Conservation (phyloP, 2,113 vertebrate species). For the Channa argus region DNA sequence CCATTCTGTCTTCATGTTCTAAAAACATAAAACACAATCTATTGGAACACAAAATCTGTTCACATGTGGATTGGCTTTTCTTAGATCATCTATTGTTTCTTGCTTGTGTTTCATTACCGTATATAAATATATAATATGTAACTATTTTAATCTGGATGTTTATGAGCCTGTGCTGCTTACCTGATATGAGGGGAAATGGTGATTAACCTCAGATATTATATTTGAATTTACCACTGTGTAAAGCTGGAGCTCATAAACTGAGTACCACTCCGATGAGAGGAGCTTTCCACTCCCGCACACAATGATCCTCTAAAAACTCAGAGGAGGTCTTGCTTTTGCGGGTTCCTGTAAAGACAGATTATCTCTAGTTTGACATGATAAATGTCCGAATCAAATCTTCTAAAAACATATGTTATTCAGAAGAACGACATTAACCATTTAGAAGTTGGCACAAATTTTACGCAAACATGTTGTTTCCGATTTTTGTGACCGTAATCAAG, state of each 20-base stretch:
- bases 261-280: conserved; percentile 67
- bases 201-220: conserved; percentile 38
- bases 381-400: conserved; percentile 14
- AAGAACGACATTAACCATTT: not conserved
- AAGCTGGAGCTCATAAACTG: conserved; percentile 61
- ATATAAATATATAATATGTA: too few species aligned
- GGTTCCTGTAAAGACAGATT: conserved; percentile 41
- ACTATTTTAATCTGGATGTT: not conserved
- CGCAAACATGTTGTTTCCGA: not conserved
- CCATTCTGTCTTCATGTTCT: conserved; percentile 50
- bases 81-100: conserved; percentile 1
- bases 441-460: not conserved
- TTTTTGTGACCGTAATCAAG: not conserved
- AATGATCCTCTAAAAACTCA: conserved; percentile 46
- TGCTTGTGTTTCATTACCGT: conserved; percentile 1
- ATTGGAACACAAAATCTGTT: conserved; percentile 11
- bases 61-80: not conserved
- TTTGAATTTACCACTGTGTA: conserved; percentile 55
- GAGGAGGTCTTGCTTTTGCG: conserved; percentile 20
- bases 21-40: conserved; percentile 35
- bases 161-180: not conserved
- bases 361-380: conserved; percentile 29
- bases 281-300: conserved; percentile 48
- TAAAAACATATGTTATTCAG: not conserved
- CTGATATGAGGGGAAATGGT: conserved; percentile 22